These are phyloP conservation scores for Thermophis baileyi DNA, from an alignment of 2,113 vertebrate species.

Conservation along the genomic window DNA sequence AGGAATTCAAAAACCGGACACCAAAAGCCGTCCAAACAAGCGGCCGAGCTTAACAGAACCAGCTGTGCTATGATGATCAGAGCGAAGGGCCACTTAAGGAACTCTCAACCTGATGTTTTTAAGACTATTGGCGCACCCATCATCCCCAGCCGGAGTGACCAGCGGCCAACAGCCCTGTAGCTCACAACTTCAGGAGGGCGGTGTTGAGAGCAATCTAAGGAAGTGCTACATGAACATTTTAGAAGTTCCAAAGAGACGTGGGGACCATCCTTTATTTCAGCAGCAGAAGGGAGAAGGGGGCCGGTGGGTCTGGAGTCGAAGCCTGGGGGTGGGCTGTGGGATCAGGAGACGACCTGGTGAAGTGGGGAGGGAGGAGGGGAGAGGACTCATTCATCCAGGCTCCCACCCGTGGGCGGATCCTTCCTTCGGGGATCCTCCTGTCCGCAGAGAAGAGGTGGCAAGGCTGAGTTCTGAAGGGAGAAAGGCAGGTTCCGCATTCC, in stretches of 20 bases:
- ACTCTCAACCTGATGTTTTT: neutral
- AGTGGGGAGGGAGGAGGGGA: neutral
- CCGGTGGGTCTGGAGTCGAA: neutral
- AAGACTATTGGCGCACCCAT: neutral
- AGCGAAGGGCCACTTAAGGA: neutral
- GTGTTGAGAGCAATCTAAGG: neutral
- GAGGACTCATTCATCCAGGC: neutral
- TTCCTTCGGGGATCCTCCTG: neutral
- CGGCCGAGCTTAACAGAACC: neutral
- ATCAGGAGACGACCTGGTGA: neutral
- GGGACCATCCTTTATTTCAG: conserved; percentile 17
- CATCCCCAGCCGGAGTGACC: neutral
- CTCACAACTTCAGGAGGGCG: neutral
- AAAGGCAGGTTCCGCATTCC: neutral
- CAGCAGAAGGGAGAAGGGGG: neutral
- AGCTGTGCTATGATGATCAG: neutral
- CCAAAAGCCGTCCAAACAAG: neutral
- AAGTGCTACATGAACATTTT: neutral
- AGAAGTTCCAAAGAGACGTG: neutral
- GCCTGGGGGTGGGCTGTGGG: neutral
- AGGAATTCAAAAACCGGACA: neutral
- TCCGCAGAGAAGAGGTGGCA: neutral
- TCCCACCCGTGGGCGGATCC: neutral
- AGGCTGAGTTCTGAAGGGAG: neutral
- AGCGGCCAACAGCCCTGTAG: neutral